Percentiles rank a stretch among this genome's conserved stretches.
Evolutionary conservation across 2,797 vertebrate species (phyloP).

Genomic region (Pantherophis vulpinus): DNA sequence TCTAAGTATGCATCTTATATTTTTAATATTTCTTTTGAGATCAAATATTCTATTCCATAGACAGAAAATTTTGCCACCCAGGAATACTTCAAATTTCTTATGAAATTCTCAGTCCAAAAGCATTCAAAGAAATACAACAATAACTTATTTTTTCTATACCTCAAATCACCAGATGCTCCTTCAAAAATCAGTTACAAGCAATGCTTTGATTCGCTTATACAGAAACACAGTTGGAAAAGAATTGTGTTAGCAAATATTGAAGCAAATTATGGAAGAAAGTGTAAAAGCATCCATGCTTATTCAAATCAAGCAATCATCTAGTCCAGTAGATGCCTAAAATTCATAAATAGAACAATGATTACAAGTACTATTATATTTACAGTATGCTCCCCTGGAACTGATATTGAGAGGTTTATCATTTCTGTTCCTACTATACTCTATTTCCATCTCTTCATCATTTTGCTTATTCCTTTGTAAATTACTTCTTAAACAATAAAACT

Average conservation of each 20-base stretch:
- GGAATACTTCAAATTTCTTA: not conserved
- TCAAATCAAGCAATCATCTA: not conserved
- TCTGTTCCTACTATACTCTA: not conserved
- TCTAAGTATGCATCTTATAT: not conserved
- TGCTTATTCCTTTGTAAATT: not conserved
- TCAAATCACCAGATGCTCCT: not conserved
- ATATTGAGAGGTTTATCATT: not conserved
- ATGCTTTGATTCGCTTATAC: not conserved
- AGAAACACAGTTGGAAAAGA: not conserved
- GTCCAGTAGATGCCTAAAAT: not conserved
- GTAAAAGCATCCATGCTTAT: not conserved
- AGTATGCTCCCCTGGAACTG: not conserved
- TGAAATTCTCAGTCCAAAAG: not conserved
- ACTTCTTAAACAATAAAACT: not conserved
- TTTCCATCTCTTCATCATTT: not conserved
- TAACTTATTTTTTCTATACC: not conserved
- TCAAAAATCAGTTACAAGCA: not conserved
- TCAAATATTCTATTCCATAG: not conserved
- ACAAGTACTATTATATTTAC: not conserved
- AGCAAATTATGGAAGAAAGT: not conserved
- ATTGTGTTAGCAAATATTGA: not conserved
- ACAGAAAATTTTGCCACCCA: not conserved
- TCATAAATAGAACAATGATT: not conserved
- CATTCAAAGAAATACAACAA: not conserved
- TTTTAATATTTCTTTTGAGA: not conserved